Percentiles rank a stretch among this genome's conserved stretches.
These are phyloP conservation scores for Pygathrix nemaeus DNA, from an alignment of 2,113 vertebrate genomes.

Conservation along the genomic window DNA sequence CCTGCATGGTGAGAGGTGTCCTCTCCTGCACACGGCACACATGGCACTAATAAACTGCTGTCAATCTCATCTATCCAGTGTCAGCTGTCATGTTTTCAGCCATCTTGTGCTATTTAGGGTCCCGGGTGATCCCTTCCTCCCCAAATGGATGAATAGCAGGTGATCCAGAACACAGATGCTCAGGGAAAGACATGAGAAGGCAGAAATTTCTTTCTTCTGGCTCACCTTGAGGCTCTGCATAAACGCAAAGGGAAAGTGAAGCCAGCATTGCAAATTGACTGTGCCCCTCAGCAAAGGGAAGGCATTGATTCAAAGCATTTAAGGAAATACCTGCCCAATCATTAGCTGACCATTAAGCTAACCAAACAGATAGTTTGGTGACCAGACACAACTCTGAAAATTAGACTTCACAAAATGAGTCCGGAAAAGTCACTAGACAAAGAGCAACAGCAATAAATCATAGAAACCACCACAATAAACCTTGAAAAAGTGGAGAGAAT, in stretches of 20 bases:
- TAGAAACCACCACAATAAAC: not conserved
- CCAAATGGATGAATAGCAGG: too few species aligned
- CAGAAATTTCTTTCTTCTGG: not conserved
- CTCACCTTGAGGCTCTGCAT: not conserved
- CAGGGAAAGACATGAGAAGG: not conserved
- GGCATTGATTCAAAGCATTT: not conserved
- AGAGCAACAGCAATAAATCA: not conserved
- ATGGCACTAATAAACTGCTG: not conserved
- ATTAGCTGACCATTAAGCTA: not conserved
- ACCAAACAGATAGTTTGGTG: not conserved
- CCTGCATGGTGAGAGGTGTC: not conserved
- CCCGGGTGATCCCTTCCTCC: too few species aligned
- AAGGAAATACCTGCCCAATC: not conserved
- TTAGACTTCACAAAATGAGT: not conserved
- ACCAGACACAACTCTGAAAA: not conserved
- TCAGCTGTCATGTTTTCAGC: not conserved
- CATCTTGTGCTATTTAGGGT: not conserved
- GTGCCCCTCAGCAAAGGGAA: not conserved
- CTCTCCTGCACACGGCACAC: not conserved
- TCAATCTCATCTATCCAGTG: not conserved
- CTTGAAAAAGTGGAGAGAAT: not conserved
- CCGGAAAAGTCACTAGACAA: not conserved
- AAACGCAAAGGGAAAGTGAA: not conserved
- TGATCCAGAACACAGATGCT: not conserved
- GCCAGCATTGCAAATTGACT: not conserved